These are phyloP conservation scores for Triplophysa tibetana DNA, from an alignment of 2,113 vertebrate species.

Conservation along the genomic window DNA sequence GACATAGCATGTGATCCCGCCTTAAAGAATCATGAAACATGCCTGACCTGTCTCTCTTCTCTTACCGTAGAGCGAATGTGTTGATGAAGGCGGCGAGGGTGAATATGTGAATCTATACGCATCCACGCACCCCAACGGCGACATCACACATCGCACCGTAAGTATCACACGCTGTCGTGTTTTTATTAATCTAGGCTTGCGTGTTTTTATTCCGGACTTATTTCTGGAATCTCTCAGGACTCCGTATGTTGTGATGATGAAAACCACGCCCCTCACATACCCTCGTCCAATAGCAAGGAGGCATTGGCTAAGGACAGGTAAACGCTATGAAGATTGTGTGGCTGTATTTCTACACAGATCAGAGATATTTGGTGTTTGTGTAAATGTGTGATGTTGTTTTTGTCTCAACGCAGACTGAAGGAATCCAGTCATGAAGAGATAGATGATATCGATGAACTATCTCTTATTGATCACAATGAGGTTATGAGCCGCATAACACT, in stretches of 20 bases:
- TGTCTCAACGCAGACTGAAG: slow-evolving; percentile 71
- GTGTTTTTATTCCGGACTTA: not conserved
- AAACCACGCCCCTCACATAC: slow-evolving; percentile 66
- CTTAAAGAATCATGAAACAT: no score
- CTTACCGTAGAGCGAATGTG: slow-evolving; percentile 86
- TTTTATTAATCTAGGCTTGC: slow-evolving; percentile 1
- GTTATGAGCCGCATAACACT: slow-evolving; percentile 92
- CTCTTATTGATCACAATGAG: slow-evolving; percentile 93
- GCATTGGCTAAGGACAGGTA: slow-evolving; percentile 71
- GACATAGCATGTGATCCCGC: no score
- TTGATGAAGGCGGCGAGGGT: slow-evolving; percentile 91
- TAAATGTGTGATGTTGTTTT: not conserved
- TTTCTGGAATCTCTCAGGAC: slow-evolving; percentile 51
- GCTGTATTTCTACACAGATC: slow-evolving; percentile 10
- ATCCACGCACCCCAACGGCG: slow-evolving; percentile 88
- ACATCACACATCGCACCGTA: slow-evolving; percentile 82
- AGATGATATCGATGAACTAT: slow-evolving; percentile 93
- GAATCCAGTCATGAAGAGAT: slow-evolving; percentile 75
- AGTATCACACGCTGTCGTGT: slow-evolving; percentile 72
- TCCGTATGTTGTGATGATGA: slow-evolving; percentile 67
- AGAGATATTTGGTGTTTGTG: not conserved
- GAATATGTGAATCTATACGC: slow-evolving; percentile 95
- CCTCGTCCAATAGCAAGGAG: slow-evolving; percentile 73
- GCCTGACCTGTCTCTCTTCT: slow-evolving; percentile 72
- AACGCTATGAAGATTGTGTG: not conserved